A percentile compares a stretch with the other conserved stretches of the same genome.
Conservation (phyloP, 2,113 vertebrate genomes). For the Panthera uncia region DNA sequence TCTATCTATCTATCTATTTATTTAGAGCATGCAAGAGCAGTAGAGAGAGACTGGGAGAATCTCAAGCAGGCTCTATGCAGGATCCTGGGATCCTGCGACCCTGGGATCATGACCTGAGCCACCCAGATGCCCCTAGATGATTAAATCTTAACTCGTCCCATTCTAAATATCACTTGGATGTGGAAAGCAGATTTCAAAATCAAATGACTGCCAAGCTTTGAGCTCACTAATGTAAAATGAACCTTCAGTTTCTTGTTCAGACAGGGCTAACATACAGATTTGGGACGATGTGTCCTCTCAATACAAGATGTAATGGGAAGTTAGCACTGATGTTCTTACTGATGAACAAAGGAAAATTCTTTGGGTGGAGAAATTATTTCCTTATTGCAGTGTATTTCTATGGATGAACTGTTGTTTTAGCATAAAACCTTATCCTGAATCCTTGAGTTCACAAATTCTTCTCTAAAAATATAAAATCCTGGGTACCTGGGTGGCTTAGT, state of each 20-base stretch:
- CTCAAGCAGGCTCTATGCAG: too few relatives aligned
- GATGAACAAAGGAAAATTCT: neutral
- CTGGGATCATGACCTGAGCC: too few relatives aligned
- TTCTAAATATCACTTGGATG: neutral
- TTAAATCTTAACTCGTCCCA: neutral
- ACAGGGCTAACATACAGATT: neutral
- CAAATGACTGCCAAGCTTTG: neutral
- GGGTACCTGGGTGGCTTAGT: too few relatives aligned
- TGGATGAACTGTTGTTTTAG: neutral
- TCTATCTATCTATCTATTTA: too few relatives aligned
- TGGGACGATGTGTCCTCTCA: neutral
- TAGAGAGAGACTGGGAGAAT: too few relatives aligned
- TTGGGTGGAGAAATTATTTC: neutral
- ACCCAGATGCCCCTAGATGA: neutral
- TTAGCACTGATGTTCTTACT: neutral
- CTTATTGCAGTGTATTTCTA: neutral
- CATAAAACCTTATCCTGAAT: neutral
- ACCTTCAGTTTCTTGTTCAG: neutral
- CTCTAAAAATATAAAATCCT: conserved; percentile 47
- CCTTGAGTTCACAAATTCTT: neutral
- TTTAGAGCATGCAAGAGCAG: too few relatives aligned
- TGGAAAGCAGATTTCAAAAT: conserved; percentile 3
- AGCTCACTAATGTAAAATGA: neutral
- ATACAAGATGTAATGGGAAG: neutral
- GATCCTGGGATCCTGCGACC: too few relatives aligned